phyloP scores from a whole-genome alignment of 1,140 invertebrate genomes.

The Oryzaephilus surinamensis region DNA sequence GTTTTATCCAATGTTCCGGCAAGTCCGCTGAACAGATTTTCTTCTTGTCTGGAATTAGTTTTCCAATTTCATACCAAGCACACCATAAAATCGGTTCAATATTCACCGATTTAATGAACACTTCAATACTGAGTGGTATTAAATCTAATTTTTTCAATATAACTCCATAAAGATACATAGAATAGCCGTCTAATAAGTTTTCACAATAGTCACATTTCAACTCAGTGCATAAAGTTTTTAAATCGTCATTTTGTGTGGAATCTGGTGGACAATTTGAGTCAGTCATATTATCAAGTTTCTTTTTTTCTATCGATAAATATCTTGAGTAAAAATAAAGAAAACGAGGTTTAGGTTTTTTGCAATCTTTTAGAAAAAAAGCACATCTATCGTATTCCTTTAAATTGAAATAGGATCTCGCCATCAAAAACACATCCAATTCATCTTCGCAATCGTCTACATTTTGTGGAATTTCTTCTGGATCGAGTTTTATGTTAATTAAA shows the following conservation, averaged over 20 bases:
- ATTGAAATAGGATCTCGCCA: slow-evolving; percentile 88
- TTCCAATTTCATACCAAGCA: slow-evolving; percentile 85
- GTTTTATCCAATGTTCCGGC: slow-evolving; percentile 89
- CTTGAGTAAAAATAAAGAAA: slow-evolving; percentile 79
- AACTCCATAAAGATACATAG: slow-evolving; percentile 84
- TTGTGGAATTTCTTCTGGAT: slow-evolving; percentile 33
- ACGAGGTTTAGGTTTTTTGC: slow-evolving; percentile 49
- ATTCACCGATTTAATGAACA: slow-evolving; percentile 67
- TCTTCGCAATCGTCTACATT: slow-evolving; percentile 37
- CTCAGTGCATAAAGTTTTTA: slow-evolving; percentile 45
- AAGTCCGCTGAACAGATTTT: slow-evolving; percentile 55
- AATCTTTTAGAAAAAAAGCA: slow-evolving; percentile 69
- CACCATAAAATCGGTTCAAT: slow-evolving; percentile 81
- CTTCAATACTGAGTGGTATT: slow-evolving; percentile 57
- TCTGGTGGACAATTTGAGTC: slow-evolving; percentile 62
- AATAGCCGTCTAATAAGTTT: slow-evolving; percentile 72
- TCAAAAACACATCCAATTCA: slow-evolving; percentile 61
- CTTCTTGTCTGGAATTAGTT: slow-evolving; percentile 70
- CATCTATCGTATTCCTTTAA: slow-evolving; percentile 85
- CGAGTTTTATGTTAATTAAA: slow-evolving; percentile 52
- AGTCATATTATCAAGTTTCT: slow-evolving; percentile 72
- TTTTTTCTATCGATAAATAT: slow-evolving; percentile 83
- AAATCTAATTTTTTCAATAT: slow-evolving; percentile 82
- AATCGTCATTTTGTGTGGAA: slow-evolving; percentile 44
- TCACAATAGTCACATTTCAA: slow-evolving; percentile 48